These are phyloP conservation scores for Drosophila fulvimacula DNA, from an alignment of 2,888 invertebrate genomes.

Conservation along the genomic window DNA sequence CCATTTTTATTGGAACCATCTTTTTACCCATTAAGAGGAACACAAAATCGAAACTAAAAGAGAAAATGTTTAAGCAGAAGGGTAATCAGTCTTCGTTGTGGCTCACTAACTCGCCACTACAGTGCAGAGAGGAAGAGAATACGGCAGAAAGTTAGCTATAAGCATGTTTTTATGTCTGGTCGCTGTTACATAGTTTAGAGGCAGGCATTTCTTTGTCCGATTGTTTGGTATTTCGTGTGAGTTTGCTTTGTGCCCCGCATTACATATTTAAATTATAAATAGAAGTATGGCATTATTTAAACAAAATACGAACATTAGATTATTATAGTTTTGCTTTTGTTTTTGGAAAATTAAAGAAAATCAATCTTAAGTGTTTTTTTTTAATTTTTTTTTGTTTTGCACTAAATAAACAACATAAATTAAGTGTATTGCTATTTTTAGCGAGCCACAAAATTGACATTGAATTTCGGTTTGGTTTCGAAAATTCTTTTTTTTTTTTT, in stretches of 20 bases:
- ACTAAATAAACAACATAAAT: constrained; percentile 73
- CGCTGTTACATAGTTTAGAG: constrained; percentile 52
- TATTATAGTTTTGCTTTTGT: constrained; percentile 8
- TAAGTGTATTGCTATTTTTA: constrained; percentile 63
- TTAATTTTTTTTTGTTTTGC: constrained; percentile 20
- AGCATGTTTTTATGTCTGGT: constrained; percentile 42
- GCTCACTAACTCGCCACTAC: not conserved
- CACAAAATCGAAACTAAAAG: too few relatives aligned
- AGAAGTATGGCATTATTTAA: constrained; percentile 47
- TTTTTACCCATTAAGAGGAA: too few relatives aligned
- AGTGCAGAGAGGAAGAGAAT: constrained; percentile 33
- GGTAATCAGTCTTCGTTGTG: constrained; percentile 39
- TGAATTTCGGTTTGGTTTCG: constrained; percentile 59
- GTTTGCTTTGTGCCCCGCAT: constrained; percentile 7
- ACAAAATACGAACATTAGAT: constrained; percentile 21
- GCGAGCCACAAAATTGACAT: constrained; percentile 70
- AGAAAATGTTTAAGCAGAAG: constrained; percentile 11
- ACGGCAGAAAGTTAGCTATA: constrained; percentile 11
- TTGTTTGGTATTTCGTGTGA: constrained; percentile 25
- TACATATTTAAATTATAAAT: constrained; percentile 50
- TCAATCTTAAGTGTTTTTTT: constrained; percentile 32
- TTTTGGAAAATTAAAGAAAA: constrained; percentile 28
- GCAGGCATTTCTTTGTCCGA: constrained; percentile 19
- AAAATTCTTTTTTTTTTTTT: constrained; percentile 13
- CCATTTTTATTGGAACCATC: too few relatives aligned